phyloP scores from a whole-genome alignment of 2,797 vertebrate genomes.

The Naso thynnoides region DNA sequence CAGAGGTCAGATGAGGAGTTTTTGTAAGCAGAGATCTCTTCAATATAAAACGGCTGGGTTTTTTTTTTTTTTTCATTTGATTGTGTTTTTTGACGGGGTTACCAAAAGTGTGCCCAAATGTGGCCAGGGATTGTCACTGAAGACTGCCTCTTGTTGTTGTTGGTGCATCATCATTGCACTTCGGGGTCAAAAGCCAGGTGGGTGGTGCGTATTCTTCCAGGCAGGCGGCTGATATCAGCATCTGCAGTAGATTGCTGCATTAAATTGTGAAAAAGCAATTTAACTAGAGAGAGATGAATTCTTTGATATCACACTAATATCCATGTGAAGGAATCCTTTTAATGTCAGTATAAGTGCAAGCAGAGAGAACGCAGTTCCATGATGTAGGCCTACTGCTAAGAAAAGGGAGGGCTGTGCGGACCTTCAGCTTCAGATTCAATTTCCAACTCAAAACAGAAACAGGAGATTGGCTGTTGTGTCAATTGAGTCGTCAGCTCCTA shows the following conservation, averaged over 20 bases:
- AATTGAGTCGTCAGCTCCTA: slow-evolving; percentile 41
- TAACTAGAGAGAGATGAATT: slow-evolving; percentile 45
- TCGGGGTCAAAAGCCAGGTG: too few relatives aligned
- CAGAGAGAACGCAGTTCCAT: slow-evolving; percentile 11
- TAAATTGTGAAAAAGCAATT: slow-evolving; percentile 58
- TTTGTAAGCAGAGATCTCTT: too few relatives aligned
- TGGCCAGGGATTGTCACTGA: too few relatives aligned
- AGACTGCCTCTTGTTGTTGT: too few relatives aligned
- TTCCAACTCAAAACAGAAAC: slow-evolving; percentile 47
- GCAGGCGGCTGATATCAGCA: too few relatives aligned
- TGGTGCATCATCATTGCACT: too few relatives aligned
- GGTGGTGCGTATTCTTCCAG: too few relatives aligned
- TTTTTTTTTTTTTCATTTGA: too few relatives aligned
- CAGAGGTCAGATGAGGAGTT: too few relatives aligned
- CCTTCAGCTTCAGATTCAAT: slow-evolving; percentile 43
- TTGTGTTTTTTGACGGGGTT: too few relatives aligned
- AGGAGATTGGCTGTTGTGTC: slow-evolving; percentile 46
- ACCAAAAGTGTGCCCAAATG: too few relatives aligned
- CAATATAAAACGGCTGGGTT: too few relatives aligned
- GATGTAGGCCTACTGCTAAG: slow-evolving; percentile 56
- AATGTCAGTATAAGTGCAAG: slow-evolving; percentile 44
- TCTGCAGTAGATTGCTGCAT: slow-evolving; percentile 30
- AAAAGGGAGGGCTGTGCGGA: slow-evolving; percentile 28
- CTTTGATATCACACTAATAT: slow-evolving; percentile 31
- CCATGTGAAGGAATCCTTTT: slow-evolving; percentile 45